phyloP scores from a whole-genome alignment of 2,113 vertebrate genomes.

The Pseudonaja textilis region DNA sequence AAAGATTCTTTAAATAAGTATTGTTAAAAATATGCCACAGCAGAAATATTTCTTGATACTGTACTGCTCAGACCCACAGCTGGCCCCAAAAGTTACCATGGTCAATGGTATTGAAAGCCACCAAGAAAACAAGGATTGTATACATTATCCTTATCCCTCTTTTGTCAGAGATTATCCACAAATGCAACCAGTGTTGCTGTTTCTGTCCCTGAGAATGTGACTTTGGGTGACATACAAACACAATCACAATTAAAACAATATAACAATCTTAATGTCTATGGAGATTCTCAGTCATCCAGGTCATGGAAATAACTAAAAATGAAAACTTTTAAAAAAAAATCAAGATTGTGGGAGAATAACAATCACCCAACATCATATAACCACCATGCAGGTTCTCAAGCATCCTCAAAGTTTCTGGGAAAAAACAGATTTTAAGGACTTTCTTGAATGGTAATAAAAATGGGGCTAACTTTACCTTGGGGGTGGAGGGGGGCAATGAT shows the following conservation, averaged over 20 bases:
- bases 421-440: not conserved
- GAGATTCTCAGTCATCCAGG: no score
- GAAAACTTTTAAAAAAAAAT: not conserved
- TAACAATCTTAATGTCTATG: not conserved
- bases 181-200: not conserved
- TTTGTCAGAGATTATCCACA: not conserved
- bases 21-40: constrained; percentile 3
- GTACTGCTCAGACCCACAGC: not conserved
- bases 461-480: not conserved
- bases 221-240: not conserved
- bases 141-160: not conserved
- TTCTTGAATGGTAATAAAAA: not conserved
- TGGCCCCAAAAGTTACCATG: not conserved
- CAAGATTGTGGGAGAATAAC: not conserved
- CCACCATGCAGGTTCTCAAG: not conserved
- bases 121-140: not conserved
- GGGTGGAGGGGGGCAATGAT: not conserved
- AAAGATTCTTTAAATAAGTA: not conserved
- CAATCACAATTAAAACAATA: not conserved
- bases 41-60: constrained; percentile 5
- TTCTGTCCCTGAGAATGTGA: not conserved
- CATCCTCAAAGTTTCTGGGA: not conserved
- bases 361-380: not conserved
- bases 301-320: not conserved
- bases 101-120: not conserved